Evolutionary conservation across 1,140 invertebrate species (phyloP).

Genomic region (Zaprionus capensis): DNA sequence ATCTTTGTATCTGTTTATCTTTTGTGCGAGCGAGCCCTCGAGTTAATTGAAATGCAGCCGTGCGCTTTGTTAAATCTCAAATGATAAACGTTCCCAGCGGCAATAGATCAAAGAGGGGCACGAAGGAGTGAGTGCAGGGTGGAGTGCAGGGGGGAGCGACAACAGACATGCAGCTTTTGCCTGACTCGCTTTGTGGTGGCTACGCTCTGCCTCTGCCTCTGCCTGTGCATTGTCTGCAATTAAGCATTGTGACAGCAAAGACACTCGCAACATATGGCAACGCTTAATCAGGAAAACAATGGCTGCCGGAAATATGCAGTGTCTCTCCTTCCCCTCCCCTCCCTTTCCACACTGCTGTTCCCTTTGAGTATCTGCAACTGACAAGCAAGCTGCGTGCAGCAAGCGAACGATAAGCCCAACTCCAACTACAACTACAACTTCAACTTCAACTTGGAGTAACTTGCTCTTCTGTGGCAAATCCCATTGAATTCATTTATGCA

Average conservation of each 20-base stretch:
- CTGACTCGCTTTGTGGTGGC: constrained; percentile 50
- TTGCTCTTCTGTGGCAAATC: constrained; percentile 51
- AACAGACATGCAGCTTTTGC: constrained; percentile 56
- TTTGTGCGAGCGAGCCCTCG: constrained; percentile 46
- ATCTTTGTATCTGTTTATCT: constrained; percentile 61
- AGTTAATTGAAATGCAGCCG: constrained; percentile 71
- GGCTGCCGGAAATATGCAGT: constrained; percentile 61
- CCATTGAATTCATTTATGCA: constrained; percentile 68
- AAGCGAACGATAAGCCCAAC: not conserved
- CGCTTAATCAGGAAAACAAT: constrained; percentile 70
- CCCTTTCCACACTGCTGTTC: not conserved
- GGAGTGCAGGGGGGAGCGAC: not conserved
- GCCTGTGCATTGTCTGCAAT: constrained; percentile 68
- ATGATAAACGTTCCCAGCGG: constrained; percentile 55
- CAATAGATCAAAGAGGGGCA: constrained; percentile 15
- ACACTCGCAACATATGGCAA: constrained; percentile 62
- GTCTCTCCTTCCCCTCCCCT: too few species aligned
- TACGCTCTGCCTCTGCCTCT: not conserved
- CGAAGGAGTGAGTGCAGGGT: not conserved
- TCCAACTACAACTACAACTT: not conserved
- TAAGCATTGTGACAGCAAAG: constrained; percentile 62
- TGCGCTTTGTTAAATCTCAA: constrained; percentile 67
- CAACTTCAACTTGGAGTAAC: not conserved
- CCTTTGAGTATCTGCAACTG: constrained; percentile 3
- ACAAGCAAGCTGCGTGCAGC: constrained; percentile 11